Base-by-base conservation (phyloP, 2,113 vertebrate species). In the Rhinolophus ferrumequinum region DNA sequence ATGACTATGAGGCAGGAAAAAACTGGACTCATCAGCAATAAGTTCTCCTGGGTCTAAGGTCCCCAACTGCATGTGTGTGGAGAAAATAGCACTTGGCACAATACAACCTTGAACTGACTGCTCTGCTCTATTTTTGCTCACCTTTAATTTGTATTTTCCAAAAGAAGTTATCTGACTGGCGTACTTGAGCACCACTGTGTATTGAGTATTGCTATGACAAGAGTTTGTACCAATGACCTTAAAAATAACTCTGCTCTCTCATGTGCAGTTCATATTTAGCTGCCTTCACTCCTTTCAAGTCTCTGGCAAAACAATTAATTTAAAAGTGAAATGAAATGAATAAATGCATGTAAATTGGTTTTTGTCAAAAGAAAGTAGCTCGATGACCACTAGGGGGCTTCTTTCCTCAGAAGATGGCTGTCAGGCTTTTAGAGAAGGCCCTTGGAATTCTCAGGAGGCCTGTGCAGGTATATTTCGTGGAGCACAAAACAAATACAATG, bases 271-370 rank as follows among this genome's bases (percentile, higher is more conserved):
- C 47, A 22, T 44, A 33, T 60, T 62, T 67, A 81, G 30, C 72
- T 93, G 33, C 21, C 22, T 11, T 70, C 10, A 86, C 24, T 82
- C 50, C 8, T 92, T 80, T 75, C 30, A 52, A 66, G 62, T 33
- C 19, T 1, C 64, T 21, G 33, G 50, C 28, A 90, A 94, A 89
- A 70, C 26, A 76, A 50, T 62, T 58, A 44, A 69, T 30, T 66
- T 92, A 64, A 92, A 90, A 95, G 50, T 52, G 85, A 92, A 93
- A 69, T 87, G 56, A 92, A 90, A 83, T 24, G 41, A 72, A 66
- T 94, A 44, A 33, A 73, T 52, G n/a, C 4, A 30, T 56, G 72
- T 62, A 77, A 82, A 67, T 30, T 81, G 24, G 0, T 76, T 79
- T 91, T 73, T 15, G 8, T 6, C 28, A 19, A 70, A 54, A 85